A percentile compares a stretch with the other conserved stretches of the same genome.
Conservation (phyloP, 2,113 vertebrate species). For the pig (Sus scrofa) region DNA sequence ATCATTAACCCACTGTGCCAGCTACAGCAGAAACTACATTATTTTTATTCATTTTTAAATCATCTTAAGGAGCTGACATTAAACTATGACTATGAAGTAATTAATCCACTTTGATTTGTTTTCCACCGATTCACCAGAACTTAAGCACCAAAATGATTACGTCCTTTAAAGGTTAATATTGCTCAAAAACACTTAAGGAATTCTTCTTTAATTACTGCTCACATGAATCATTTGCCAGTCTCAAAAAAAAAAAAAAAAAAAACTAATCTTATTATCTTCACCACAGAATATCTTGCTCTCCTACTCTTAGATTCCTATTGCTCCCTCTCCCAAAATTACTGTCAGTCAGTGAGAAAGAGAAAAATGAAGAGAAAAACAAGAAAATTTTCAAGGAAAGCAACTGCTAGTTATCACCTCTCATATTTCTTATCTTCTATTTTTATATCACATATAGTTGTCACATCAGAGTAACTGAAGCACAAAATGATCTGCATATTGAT, state of each 20-base stretch:
- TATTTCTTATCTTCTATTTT: conserved; percentile 55
- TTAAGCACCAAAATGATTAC: conserved; percentile 46
- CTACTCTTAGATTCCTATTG: not conserved
- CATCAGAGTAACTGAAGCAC: conserved; percentile 42
- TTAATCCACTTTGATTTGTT: conserved; percentile 34
- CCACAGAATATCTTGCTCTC: not conserved
- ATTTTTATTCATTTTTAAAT: conserved; percentile 20
- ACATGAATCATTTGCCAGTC: not conserved
- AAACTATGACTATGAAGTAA: conserved; percentile 33
- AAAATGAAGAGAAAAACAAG: conserved; percentile 46
- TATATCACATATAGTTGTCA: conserved; percentile 8
- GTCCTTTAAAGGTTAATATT: conserved; percentile 43
- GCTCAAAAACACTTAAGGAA: conserved; percentile 34
- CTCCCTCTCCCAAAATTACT: conserved; percentile 1
- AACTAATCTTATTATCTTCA: not conserved
- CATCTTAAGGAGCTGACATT: conserved; percentile 4
- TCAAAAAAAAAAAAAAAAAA: conserved; percentile 12
- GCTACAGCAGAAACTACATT: not conserved
- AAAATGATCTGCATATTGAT: conserved; percentile 50
- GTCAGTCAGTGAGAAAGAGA: conserved; percentile 2
- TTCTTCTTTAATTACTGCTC: conserved; percentile 25
- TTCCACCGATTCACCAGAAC: conserved; percentile 45
- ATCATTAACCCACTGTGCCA: too few relatives aligned
- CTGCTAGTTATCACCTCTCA: conserved; percentile 24
- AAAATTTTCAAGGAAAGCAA: conserved; percentile 46